These are phyloP conservation scores for Sebastes steindachneri DNA, from an alignment of 2,797 vertebrate species.

Conservation along the genomic window DNA sequence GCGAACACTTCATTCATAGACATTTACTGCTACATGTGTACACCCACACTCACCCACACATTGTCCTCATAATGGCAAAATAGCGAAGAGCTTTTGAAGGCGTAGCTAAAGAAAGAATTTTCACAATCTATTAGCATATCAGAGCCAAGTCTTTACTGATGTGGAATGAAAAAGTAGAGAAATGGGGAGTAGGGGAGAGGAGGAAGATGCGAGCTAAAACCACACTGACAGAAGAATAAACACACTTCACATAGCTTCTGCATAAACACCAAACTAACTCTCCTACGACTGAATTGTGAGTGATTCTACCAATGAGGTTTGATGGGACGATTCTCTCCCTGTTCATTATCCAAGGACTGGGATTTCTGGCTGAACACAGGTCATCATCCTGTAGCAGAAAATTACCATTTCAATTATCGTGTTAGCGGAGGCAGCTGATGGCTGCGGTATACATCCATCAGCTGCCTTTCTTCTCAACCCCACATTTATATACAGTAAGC, in stretches of 20 bases:
- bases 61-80: constrained; percentile 17
- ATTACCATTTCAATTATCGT: constrained; percentile 73
- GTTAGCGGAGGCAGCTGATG: constrained; percentile 47
- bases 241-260: not conserved
- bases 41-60: constrained; percentile 26
- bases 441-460: constrained; percentile 23
- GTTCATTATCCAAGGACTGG: constrained; percentile 52
- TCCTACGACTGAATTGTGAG: not conserved
- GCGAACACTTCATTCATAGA: constrained; percentile 35
- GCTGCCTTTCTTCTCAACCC: constrained; percentile 21
- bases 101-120: not conserved
- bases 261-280: not conserved
- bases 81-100: constrained; percentile 7
- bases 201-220: constrained; percentile 1
- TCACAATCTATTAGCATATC: constrained; percentile 41
- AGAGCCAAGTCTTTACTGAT: constrained; percentile 13
- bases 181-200: not conserved
- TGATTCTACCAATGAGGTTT: not conserved
- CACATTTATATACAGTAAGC: constrained; percentile 24
- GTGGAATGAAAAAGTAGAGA: constrained; percentile 15
- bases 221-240: constrained; percentile 1
- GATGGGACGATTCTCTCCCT: constrained; percentile 26
- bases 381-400: constrained; percentile 53
- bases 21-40: constrained; percentile 1
- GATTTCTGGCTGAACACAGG: constrained; percentile 46